A percentile compares a stretch with the other conserved stretches of the same genome.
Conservation (phyloP, 2,113 vertebrate genomes). For the Protobothrops mucrosquamatus region DNA sequence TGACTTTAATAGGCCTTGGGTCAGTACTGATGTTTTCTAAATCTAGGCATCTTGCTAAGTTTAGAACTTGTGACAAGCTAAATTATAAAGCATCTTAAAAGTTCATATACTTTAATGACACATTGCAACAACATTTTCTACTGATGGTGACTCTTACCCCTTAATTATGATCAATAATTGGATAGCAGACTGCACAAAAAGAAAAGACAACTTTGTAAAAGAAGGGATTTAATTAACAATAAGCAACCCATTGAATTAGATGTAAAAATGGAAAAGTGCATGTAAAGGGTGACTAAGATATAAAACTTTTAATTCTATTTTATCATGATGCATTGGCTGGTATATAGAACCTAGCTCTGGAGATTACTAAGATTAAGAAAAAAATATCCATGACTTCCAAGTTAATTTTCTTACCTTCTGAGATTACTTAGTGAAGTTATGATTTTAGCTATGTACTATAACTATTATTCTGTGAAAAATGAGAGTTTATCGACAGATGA, state of each 20-base stretch:
- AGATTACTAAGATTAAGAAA: background rate
- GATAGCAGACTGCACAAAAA: background rate
- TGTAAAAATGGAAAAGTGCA: background rate
- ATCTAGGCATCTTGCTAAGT: conserved; percentile 19
- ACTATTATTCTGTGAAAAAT: background rate
- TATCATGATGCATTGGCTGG: conserved; percentile 16
- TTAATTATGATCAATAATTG: conserved; percentile 41
- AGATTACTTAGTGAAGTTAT: no score
- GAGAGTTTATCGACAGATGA: background rate
- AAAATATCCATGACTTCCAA: background rate
- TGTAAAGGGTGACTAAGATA: accelerated
- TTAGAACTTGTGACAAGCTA: conserved; percentile 26
- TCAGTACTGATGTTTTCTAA: accelerated
- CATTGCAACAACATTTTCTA: conserved; percentile 21
- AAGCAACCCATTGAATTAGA: background rate
- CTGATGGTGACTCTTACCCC: background rate
- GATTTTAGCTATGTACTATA: background rate
- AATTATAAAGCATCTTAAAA: conserved; percentile 25
- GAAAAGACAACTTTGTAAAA: conserved; percentile 4
- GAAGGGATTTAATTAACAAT: background rate
- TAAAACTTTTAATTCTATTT: conserved; percentile 14
- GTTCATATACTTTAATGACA: conserved; percentile 30
- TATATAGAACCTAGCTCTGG: background rate
- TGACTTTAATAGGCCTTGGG: conserved; percentile 22
- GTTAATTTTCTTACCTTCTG: background rate